Conservation (phyloP, 37 sponge, comb jelly and placozoan genomes). For the Amphimedon queenslandica region DNA sequence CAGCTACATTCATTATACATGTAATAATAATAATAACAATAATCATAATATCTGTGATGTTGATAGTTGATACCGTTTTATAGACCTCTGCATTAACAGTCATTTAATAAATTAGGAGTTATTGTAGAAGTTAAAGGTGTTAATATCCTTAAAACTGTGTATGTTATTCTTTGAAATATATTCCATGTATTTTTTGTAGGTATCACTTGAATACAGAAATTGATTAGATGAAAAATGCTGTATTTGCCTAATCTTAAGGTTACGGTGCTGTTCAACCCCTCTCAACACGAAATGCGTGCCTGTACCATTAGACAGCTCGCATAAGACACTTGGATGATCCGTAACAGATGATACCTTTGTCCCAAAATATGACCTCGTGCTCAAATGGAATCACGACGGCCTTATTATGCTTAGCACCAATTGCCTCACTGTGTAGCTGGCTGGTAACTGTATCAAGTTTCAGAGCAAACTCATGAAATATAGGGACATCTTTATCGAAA, state of each 20-base stretch:
- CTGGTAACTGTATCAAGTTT: conserved; percentile 29
- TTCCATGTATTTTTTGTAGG: conserved; percentile 21
- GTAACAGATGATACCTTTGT: conserved; percentile 16
- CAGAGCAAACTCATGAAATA: conserved; percentile 7
- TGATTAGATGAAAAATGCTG: conserved; percentile 1
- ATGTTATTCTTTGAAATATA: conserved; percentile 34
- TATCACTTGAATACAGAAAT: conserved; percentile 14
- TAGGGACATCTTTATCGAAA: conserved; percentile 15
- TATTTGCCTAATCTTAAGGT: conserved; percentile 17
- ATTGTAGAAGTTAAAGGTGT: conserved; percentile 10
- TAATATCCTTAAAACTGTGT: conserved; percentile 44
- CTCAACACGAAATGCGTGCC: conserved; percentile 36
- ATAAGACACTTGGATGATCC: conserved; percentile 18
- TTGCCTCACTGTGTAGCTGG: conserved; percentile 24
- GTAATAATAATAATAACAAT: no score
- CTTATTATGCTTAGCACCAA: conserved; percentile 25
- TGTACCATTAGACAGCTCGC: conserved; percentile 9
- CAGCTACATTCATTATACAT: no score
- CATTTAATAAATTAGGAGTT: no score
- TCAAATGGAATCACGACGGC: conserved; percentile 26
- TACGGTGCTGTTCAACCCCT: conserved; percentile 38
- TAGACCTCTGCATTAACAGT: no score
- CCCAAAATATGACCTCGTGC: conserved; percentile 33
- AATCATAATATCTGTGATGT: no score
- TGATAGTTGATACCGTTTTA: no score